Conservation (phyloP, 2,888 invertebrate species). For the Leptinotarsa juncta region DNA sequence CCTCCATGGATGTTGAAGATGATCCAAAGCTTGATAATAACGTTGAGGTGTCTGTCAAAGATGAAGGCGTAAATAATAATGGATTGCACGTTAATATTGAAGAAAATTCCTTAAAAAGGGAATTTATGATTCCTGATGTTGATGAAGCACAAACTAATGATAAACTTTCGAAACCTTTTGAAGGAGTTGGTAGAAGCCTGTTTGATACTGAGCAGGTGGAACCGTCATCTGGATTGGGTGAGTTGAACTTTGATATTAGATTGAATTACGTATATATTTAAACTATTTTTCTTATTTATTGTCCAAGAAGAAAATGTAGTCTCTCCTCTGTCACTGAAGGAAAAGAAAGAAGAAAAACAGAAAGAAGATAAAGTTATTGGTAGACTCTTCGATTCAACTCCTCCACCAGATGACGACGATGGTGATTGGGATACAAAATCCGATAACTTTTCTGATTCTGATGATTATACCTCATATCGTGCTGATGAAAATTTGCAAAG, state of each 20-base stretch:
- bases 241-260: background rate
- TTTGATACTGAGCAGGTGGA: background rate
- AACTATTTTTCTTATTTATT: background rate
- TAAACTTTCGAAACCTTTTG: constrained; percentile 18
- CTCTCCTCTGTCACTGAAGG: background rate
- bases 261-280: background rate
- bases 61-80: constrained; percentile 4
- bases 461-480: constrained; percentile 44
- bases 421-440: constrained; percentile 58
- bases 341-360: too few relatives aligned
- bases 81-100: background rate
- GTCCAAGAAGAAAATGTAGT: background rate
- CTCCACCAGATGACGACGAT: constrained; percentile 38
- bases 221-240: background rate
- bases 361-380: constrained; percentile 21
- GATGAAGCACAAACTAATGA: background rate
- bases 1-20: background rate
- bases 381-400: constrained; percentile 34
- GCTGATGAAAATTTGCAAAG: constrained; percentile 29
- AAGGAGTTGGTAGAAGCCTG: constrained; percentile 21
- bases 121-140: background rate
- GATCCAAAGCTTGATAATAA: background rate
- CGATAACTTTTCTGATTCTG: constrained; percentile 53
- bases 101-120: background rate
- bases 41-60: background rate